Evolutionary conservation across 1,140 invertebrate species (phyloP), one percentile per base, ranked within the genome.

Genomic region (Metaphire vulgaris): DNA sequence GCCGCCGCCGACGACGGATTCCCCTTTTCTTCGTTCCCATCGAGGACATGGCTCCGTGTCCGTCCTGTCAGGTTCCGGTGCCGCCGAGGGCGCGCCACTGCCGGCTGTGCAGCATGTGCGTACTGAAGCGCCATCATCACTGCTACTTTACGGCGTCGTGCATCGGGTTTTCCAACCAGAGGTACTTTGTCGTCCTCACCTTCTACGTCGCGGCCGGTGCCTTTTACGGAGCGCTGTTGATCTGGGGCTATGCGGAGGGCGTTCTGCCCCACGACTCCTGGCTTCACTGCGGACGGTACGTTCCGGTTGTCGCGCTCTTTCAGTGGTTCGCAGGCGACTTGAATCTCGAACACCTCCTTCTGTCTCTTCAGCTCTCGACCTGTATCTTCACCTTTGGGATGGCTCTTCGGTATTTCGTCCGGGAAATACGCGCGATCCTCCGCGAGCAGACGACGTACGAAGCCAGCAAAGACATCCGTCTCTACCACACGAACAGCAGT

Each of bases 141-240:
- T 98, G 96, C 83, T 90, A 91, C 56, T 97, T 97, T 84, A 91
- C 92, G 30, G 91, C 91, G 21, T 91, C 90, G 81, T 97, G 95
- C 85, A 88, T 97, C 28, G 95, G 95, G 0, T 91, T 94, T 83
- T 88, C 89, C 72, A 97, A 97, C 86, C 91, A 92, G 80, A 88
- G 56, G 64, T 74, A 74, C 31, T 74, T 74, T 29, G 29, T 65
- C 26, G 72, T 74, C 1, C 2, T 64, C 6, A 64, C 16, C 56
- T 74, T 74, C 34, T 74, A 74, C 72, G 32, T 72, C 6, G 70
- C 70, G 16, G 2, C 33, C 15, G 95, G 81, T 96, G 92, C 84
- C 97, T 96, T 82, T 86, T 93, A 32, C 21, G 70, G 70, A 12
- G 15, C 33, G 2, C 12, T n/a, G 26, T 6, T 30, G 2, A 28